Evolutionary conservation across 2,888 invertebrate species (phyloP), one percentile per base, ranked within the genome.

Genomic region (Gortyna flavago): DNA sequence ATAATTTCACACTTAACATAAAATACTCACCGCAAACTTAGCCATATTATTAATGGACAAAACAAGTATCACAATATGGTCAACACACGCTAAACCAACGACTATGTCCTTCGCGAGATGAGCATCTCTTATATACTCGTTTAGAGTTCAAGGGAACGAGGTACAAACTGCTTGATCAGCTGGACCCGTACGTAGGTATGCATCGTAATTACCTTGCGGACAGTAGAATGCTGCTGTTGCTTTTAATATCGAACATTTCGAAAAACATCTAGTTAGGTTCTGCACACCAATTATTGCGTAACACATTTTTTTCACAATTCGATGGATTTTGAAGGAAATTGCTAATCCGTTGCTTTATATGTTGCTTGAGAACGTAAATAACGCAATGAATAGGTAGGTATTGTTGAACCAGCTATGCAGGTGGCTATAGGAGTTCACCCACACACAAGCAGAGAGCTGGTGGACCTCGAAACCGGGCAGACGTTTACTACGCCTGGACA

Each of bases 61-160:
- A 61, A 62, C 68, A 57, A 66, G 35, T 83, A 38, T 69, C 77
- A 81, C 81, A 76, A 77, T 77, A 64, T 72, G 29, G 29, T 62
- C 51, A 69, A 69, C 51, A 38, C 66, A 70, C 65, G 74, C 29
- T 67, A 70, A 32, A 64, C 32, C 51, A 61, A 41, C 62, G 67
- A 87, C 83, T 88, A 61, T 25, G 66, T 74, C 72, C 83, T 80
- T 80, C 59, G 44, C 18, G n/a, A 66, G 54, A 72, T 57, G 59
- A 38, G 9, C 71, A 68, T 66, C 59, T 77, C 80, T 86, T 88
- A 84, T 84, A 86, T 85, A 79, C 81, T 73, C 68, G 69, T 25
- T 48, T 77, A 75, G 72, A 66, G 48, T 85, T 73, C 69, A 64
- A 62, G 21, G 35, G 65, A 54, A 54, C 41, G 32, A n/a, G 21